Conservation (phyloP, 2,113 vertebrate species). For the Cromileptes altivelis region DNA sequence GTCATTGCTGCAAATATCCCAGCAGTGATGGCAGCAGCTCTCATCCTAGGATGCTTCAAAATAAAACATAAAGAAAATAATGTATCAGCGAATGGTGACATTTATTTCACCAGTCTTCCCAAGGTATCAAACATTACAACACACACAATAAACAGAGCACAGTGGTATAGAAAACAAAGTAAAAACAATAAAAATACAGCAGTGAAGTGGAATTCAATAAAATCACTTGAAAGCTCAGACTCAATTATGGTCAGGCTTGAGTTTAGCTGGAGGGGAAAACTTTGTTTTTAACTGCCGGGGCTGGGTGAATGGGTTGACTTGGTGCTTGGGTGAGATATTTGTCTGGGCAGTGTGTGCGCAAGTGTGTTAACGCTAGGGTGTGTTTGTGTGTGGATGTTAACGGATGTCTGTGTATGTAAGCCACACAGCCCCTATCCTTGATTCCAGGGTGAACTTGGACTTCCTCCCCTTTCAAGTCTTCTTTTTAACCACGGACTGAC, state of each 20-base stretch:
- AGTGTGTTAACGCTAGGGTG: slow-evolving; percentile 4
- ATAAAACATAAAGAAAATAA: slow-evolving; percentile 1
- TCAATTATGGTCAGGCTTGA: slow-evolving; percentile 66
- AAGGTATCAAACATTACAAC: slow-evolving; percentile 35
- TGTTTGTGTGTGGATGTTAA: slow-evolving; percentile 69
- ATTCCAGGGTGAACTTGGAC: slow-evolving; percentile 71
- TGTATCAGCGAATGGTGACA: neutral
- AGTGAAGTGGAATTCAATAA: slow-evolving; percentile 71
- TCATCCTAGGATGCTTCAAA: slow-evolving; percentile 3
- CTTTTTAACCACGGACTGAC: slow-evolving; percentile 49
- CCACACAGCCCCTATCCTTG: slow-evolving; percentile 69
- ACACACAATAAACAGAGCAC: slow-evolving; percentile 33
- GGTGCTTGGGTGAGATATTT: slow-evolving; percentile 54
- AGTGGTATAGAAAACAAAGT: slow-evolving; percentile 46
- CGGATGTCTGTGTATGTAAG: slow-evolving; percentile 72
- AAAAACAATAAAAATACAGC: slow-evolving; percentile 61
- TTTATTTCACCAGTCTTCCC: slow-evolving; percentile 31
- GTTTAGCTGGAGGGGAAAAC: slow-evolving; percentile 66
- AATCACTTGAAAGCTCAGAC: slow-evolving; percentile 62
- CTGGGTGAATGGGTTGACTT: slow-evolving; percentile 69
- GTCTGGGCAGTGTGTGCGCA: slow-evolving; percentile 47
- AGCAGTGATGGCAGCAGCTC: slow-evolving; percentile 24
- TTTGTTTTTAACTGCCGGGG: slow-evolving; percentile 64
- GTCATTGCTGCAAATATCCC: neutral
- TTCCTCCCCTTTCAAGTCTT: slow-evolving; percentile 68